Percentiles rank a stretch among this genome's conserved stretches.
Conservation (phyloP, 1,140 invertebrate species). For the Rhynchophorus ferrugineus region DNA sequence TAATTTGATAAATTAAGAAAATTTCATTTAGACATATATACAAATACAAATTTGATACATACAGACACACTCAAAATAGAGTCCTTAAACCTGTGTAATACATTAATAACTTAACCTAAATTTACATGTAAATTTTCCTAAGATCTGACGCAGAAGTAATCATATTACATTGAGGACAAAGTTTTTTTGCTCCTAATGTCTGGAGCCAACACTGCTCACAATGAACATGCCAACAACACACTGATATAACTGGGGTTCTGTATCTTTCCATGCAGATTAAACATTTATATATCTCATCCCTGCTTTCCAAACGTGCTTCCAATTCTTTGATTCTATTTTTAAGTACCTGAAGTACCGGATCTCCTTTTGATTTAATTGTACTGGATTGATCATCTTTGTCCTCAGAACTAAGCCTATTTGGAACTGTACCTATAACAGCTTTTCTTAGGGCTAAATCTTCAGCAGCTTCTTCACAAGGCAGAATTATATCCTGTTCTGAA, state of each 20-base stretch:
- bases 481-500: slow-evolving; percentile 63
- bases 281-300: slow-evolving; percentile 64
- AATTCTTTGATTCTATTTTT: slow-evolving; percentile 62
- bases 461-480: slow-evolving; percentile 50
- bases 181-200: slow-evolving; percentile 81
- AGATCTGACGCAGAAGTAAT: slow-evolving; percentile 84
- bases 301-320: slow-evolving; percentile 44
- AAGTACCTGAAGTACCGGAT: slow-evolving; percentile 66
- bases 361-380: slow-evolving; percentile 37
- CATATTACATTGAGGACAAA: slow-evolving; percentile 92
- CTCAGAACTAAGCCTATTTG: slow-evolving; percentile 10
- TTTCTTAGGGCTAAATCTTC: slow-evolving; percentile 49
- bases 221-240: slow-evolving; percentile 94
- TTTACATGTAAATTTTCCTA: slow-evolving; percentile 80
- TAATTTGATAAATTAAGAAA: not conserved
- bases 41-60: too few species aligned
- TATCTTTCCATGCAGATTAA: slow-evolving; percentile 84
- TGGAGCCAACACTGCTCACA: slow-evolving; percentile 91
- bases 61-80: too few species aligned
- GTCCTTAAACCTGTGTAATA: too few species aligned
- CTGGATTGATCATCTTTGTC: not conserved
- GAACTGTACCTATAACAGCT: slow-evolving; percentile 44
- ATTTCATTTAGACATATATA: not conserved
- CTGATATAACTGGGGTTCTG: slow-evolving; percentile 84
- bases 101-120: not conserved